Conservation (phyloP, 2,113 vertebrate species). For the Gymnocephalus cernua region DNA sequence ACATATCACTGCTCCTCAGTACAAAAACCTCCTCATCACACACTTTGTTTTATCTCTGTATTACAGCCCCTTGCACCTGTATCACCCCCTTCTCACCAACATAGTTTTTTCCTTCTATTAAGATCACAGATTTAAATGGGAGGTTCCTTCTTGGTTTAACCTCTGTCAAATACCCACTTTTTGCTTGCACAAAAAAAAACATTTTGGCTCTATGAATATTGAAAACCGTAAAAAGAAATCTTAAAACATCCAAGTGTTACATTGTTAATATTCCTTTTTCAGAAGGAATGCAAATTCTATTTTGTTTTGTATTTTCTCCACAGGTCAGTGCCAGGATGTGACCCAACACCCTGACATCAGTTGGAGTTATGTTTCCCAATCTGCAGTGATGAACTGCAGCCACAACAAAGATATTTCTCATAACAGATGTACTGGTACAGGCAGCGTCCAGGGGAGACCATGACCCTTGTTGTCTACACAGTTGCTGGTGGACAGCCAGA, state of each 20-base stretch:
- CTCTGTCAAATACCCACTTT: background rate
- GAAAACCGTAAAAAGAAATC: too few species aligned
- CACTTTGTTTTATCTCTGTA: background rate
- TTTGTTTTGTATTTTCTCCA: background rate
- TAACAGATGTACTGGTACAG: slow-evolving; percentile 62
- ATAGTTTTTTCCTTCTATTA: background rate
- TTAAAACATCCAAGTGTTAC: background rate
- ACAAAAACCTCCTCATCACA: slow-evolving; percentile 52
- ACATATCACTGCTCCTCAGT: background rate
- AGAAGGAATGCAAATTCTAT: too few species aligned
- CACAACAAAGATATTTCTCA: slow-evolving; percentile 44
- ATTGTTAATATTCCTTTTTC: too few species aligned
- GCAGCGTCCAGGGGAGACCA: slow-evolving; percentile 48
- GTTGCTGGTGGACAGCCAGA: background rate
- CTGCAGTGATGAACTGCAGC: slow-evolving; percentile 63
- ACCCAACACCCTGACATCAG: slow-evolving; percentile 50
- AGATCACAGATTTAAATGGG: slow-evolving; percentile 1
- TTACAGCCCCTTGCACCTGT: slow-evolving; percentile 25
- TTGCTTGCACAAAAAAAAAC: too few species aligned
- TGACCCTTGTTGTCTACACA: slow-evolving; percentile 42
- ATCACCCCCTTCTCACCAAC: background rate
- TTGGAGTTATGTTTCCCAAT: slow-evolving; percentile 16
- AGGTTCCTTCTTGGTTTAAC: slow-evolving; percentile 23
- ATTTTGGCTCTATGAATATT: too few species aligned
- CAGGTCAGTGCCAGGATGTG: slow-evolving; percentile 58